A percentile compares a stretch with the other conserved stretches of the same genome.
Evolutionary conservation across 2,888 invertebrate species (phyloP).

Genomic region (Nebria brevicollis): DNA sequence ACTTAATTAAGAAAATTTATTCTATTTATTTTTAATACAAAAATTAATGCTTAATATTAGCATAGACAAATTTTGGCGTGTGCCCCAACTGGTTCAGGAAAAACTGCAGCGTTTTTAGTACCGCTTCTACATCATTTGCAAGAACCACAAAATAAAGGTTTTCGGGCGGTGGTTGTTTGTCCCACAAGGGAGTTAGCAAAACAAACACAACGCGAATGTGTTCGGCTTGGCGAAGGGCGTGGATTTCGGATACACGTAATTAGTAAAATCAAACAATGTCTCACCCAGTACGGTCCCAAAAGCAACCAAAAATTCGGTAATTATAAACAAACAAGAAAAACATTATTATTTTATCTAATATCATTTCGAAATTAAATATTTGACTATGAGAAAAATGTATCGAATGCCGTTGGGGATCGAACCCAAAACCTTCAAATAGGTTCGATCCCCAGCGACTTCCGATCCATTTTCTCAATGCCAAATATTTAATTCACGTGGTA

Average conservation of each 20-base stretch:
- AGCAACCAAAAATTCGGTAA: slow-evolving; percentile 82
- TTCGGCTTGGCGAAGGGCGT: slow-evolving; percentile 78
- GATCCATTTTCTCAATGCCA: too few species aligned
- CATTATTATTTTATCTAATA: too few species aligned
- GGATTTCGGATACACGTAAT: slow-evolving; percentile 81
- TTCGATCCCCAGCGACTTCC: too few species aligned
- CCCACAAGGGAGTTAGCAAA: slow-evolving; percentile 95
- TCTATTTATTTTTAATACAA: slow-evolving; percentile 27
- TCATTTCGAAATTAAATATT: too few species aligned
- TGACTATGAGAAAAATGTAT: too few species aligned
- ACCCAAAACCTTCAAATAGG: too few species aligned
- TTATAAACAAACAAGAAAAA: neutral
- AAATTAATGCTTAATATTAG: slow-evolving; percentile 58
- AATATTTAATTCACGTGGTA: too few species aligned
- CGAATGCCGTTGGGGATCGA: too few species aligned
- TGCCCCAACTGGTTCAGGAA: slow-evolving; percentile 98
- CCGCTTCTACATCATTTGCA: slow-evolving; percentile 85
- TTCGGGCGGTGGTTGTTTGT: slow-evolving; percentile 87
- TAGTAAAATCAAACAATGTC: slow-evolving; percentile 79
- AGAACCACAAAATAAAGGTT: slow-evolving; percentile 77
- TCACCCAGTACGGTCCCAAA: slow-evolving; percentile 77
- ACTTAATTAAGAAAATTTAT: too few species aligned
- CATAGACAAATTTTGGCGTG: slow-evolving; percentile 88
- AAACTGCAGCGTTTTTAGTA: slow-evolving; percentile 93
- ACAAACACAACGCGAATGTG: slow-evolving; percentile 87